Conservation (phyloP, 1,140 invertebrate genomes). For the Bombus vancouverensis region DNA sequence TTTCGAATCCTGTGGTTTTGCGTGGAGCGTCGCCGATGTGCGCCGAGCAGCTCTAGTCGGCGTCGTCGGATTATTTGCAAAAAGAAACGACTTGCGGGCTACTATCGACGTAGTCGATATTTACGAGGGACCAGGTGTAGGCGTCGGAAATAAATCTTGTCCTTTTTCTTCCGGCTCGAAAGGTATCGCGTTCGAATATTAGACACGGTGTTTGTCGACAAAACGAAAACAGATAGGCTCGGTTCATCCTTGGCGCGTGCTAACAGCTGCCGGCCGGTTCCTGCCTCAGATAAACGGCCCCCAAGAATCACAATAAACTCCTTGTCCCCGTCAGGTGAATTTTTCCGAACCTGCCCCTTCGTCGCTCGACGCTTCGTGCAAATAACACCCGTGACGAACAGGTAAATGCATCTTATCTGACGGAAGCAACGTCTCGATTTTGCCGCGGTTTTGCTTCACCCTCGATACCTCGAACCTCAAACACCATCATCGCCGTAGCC, state of each 20-base stretch:
- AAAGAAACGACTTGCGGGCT: background rate
- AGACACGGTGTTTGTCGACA: conserved; percentile 67
- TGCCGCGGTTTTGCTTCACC: background rate
- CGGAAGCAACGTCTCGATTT: conserved; percentile 56
- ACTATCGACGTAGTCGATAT: background rate
- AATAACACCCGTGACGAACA: conserved; percentile 66
- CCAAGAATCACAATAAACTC: conserved; percentile 71
- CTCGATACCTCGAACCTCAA: background rate
- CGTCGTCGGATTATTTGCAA: conserved; percentile 11
- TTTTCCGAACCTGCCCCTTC: conserved; percentile 69
- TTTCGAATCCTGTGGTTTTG: too few species aligned
- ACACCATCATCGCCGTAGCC: background rate
- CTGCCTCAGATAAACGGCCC: conserved; percentile 67
- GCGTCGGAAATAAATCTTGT: conserved; percentile 55
- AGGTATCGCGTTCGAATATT: conserved; percentile 66
- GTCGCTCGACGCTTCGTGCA: conserved; percentile 29
- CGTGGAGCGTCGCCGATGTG: too few species aligned
- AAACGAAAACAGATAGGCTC: conserved; percentile 70
- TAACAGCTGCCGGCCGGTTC: conserved; percentile 74
- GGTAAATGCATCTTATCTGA: conserved; percentile 66
- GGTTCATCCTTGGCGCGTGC: conserved; percentile 75
- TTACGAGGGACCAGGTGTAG: conserved; percentile 56
- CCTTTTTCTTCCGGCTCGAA: conserved; percentile 52
- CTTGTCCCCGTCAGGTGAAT: conserved; percentile 77
- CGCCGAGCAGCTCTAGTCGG: too few species aligned